Conservation (phyloP, 2,113 vertebrate genomes). For the Nibea coibor region DNA sequence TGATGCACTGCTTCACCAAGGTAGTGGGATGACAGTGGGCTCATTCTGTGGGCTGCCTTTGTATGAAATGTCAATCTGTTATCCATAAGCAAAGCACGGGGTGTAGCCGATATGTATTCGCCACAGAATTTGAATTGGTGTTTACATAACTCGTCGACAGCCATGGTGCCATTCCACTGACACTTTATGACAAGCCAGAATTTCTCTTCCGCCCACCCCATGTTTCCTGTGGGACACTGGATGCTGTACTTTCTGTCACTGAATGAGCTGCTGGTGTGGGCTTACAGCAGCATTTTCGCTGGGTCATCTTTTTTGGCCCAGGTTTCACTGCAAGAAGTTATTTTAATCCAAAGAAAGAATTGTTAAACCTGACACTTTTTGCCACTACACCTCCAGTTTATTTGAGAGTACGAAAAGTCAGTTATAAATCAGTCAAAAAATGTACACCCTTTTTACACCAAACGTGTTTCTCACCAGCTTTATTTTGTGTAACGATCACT, state of each 20-base stretch:
- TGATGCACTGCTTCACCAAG: slow-evolving; percentile 70
- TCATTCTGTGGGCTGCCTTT: slow-evolving; percentile 69
- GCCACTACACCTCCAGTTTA: neutral
- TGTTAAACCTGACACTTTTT: neutral
- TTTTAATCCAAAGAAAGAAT: neutral
- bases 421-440: neutral
- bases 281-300: slow-evolving; percentile 22
- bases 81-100: slow-evolving; percentile 48
- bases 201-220: slow-evolving; percentile 49
- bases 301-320: slow-evolving; percentile 32
- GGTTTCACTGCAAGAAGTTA: slow-evolving; percentile 2
- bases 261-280: slow-evolving; percentile 38
- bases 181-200: slow-evolving; percentile 66
- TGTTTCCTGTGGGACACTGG: slow-evolving; percentile 61
- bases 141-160: slow-evolving; percentile 72
- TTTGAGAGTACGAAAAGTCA: neutral
- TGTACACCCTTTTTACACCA: neutral
- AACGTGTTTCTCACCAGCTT: neutral
- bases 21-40: slow-evolving; percentile 67
- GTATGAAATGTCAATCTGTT: slow-evolving; percentile 65
- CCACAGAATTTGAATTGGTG: slow-evolving; percentile 52
- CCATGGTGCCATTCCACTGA: slow-evolving; percentile 48
- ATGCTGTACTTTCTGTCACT: slow-evolving; percentile 38
- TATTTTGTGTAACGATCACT: neutral
- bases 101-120: slow-evolving; percentile 45